Evolutionary conservation across 2,113 vertebrate species (phyloP), one percentile per base, ranked within the genome.

Genomic region (Equus quagga): DNA sequence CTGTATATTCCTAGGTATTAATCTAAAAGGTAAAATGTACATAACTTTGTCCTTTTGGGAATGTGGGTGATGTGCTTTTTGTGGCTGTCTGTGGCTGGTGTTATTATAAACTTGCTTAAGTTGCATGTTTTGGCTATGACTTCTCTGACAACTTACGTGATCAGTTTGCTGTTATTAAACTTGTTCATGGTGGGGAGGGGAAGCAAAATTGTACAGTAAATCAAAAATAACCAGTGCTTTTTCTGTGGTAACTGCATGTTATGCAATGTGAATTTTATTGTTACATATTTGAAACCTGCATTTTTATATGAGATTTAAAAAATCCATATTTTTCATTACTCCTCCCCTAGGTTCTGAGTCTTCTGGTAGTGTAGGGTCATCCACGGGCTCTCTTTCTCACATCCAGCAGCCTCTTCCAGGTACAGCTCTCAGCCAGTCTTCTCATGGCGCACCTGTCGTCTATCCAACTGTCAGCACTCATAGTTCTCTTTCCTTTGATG

Each of bases 311-410:
- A 98, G 98, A 97, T 96, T 99, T 99, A 99, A 99, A 99, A 98
- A 98, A 93, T 96, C 97, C 94, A 95, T 96, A 81, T 99, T 99
- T 99, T 98, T 99, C 98, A 12, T 99, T 99, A 97, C 98, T 99
- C 98, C 99, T 99, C 97, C 98, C 98, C 98, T 99, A 99, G 99
- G 99, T 99, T 99, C 99, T 95, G 99, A 99, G 92, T 99, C 99
- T 96, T 99, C 99, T 99, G 99, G 99, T 99, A 99, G 99, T 98
- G 99, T 99, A 98, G 99, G 99, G 98, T 99, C 99, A 96, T 99
- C 99, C 96, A 99, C 99, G 95, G 99, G 99, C 98, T 99, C 99
- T 84, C 99, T 99, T 62, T 99, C 99, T 98, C 99, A 99, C 96
- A 99, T 99, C 98, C 99, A 99, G 98, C 99, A 99, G 98, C 99